These are phyloP conservation scores for Drosophila cardini DNA, from an alignment of 1,140 invertebrate genomes.

Conservation along the genomic window DNA sequence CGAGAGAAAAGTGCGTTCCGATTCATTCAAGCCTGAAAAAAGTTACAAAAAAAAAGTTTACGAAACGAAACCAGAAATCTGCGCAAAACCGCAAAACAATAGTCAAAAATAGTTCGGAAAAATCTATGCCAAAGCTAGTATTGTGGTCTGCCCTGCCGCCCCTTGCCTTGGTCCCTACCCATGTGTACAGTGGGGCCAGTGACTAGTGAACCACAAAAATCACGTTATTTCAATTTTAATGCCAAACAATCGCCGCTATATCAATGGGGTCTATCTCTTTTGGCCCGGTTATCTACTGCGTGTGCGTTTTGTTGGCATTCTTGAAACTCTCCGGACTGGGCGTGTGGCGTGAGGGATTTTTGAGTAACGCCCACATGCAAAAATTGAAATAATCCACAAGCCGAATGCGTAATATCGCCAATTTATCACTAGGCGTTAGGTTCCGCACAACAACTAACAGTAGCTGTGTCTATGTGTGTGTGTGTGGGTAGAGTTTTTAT, in stretches of 20 bases:
- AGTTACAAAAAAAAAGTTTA: constrained; percentile 24
- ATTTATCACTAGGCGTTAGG: constrained; percentile 73
- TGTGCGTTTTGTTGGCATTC: constrained; percentile 64
- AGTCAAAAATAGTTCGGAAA: constrained; percentile 54
- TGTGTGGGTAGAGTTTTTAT: constrained; percentile 51
- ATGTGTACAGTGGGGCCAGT: constrained; percentile 18
- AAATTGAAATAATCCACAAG: constrained; percentile 71
- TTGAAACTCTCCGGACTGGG: constrained; percentile 46
- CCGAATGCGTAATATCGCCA: constrained; percentile 71
- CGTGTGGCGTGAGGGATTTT: constrained; percentile 20
- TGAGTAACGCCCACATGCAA: constrained; percentile 69
- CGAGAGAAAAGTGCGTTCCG: constrained; percentile 68
- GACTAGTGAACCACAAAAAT: constrained; percentile 75
- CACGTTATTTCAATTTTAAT: constrained; percentile 82
- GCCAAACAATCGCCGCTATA: constrained; percentile 65
- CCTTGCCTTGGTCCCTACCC: background rate
- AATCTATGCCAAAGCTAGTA: constrained; percentile 63
- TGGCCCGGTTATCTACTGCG: constrained; percentile 14
- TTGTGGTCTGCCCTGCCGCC: constrained; percentile 4
- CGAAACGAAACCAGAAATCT: constrained; percentile 56
- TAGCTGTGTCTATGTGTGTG: constrained; percentile 30
- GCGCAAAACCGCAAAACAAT: constrained; percentile 79
- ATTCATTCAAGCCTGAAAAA: constrained; percentile 63
- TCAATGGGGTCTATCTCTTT: constrained; percentile 36
- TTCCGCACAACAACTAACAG: constrained; percentile 9